Conservation (phyloP, 2,113 vertebrate genomes). For the Motacilla alba region DNA sequence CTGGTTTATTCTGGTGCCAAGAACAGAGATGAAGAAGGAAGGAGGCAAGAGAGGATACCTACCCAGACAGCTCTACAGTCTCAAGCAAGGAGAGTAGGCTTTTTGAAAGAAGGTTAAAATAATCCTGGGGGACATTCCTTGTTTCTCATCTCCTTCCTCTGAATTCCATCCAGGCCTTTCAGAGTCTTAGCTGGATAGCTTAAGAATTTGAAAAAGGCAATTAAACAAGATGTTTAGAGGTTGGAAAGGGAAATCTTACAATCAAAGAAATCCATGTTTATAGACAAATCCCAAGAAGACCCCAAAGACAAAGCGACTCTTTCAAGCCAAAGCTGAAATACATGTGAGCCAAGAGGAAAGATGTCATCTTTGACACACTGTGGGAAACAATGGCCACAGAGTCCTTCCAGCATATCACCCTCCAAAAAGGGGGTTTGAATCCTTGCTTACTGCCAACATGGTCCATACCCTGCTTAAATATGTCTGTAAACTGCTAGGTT, state of each 20-base stretch:
- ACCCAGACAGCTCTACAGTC: background rate
- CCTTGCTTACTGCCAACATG: background rate
- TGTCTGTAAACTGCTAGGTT: background rate
- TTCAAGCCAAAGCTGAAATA: background rate
- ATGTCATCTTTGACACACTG: background rate
- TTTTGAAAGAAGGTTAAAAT: background rate
- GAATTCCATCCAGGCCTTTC: background rate
- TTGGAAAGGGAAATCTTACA: background rate
- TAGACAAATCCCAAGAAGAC: background rate
- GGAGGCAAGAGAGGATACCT: background rate
- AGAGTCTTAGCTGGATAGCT: background rate
- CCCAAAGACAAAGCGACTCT: background rate
- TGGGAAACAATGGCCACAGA: background rate
- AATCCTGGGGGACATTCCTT: background rate
- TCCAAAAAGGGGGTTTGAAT: background rate
- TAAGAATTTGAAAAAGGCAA: background rate
- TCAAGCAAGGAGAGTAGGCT: background rate
- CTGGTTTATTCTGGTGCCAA: background rate
- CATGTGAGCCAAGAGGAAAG: background rate
- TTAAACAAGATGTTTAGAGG: background rate
- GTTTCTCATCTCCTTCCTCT: background rate
- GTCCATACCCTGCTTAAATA: rapidly evolving
- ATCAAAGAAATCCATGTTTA: background rate
- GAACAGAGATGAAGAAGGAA: background rate
- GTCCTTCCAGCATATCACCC: background rate